Percentiles rank a stretch among this genome's conserved stretches.
Evolutionary conservation across 2,797 vertebrate species (phyloP).

Genomic region (Mormyrus proboscirostris): DNA sequence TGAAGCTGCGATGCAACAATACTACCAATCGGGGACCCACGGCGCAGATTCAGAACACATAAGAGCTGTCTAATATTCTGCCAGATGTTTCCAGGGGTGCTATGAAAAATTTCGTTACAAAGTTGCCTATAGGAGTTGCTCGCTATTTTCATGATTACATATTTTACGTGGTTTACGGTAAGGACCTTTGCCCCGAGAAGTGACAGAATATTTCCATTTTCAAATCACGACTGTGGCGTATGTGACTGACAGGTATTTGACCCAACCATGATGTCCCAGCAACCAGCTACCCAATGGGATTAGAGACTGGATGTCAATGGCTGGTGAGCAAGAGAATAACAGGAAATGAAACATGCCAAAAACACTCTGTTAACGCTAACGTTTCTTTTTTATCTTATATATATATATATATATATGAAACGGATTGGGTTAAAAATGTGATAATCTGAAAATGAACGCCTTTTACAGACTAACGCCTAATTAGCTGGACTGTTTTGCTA

Average conservation of each 20-base stretch:
- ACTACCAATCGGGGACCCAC: background rate
- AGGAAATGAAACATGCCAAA: slow-evolving; percentile 29
- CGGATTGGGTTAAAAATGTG: background rate
- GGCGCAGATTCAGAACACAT: background rate
- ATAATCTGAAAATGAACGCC: background rate
- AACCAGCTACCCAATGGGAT: background rate
- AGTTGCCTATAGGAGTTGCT: background rate
- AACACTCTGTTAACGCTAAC: background rate
- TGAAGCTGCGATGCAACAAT: background rate
- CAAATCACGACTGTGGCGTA: background rate
- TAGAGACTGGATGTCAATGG: background rate
- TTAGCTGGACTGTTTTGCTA: background rate
- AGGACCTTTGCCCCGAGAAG: slow-evolving; percentile 28
- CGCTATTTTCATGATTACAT: background rate
- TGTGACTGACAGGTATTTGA: slow-evolving; percentile 17
- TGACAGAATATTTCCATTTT: background rate
- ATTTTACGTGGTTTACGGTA: slow-evolving; percentile 25
- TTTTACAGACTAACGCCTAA: background rate
- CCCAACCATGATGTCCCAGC: background rate
- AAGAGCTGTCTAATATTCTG: background rate
- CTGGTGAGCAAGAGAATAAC: background rate
- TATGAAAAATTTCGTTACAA: background rate
- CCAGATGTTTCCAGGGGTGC: background rate
- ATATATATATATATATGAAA: background rate
- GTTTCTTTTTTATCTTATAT: background rate